Base-by-base conservation (phyloP, 2,888 invertebrate genomes). In the Timema cristinae region DNA sequence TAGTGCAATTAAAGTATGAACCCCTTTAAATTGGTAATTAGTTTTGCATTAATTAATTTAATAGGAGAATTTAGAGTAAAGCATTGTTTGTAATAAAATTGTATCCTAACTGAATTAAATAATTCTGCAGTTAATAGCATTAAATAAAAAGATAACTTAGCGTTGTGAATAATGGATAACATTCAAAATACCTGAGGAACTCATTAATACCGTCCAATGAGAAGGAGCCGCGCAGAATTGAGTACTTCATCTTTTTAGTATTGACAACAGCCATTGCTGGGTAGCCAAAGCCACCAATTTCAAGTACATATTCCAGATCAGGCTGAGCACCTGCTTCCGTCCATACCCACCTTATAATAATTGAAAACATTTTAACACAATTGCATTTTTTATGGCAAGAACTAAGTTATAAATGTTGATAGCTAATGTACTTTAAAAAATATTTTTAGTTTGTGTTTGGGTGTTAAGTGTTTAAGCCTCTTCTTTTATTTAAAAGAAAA, bases 241-340 rank as follows among this genome's bases (percentile, higher is more conserved):
- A 94, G 85, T 93, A 99, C 82, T 98, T 98, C 90, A 96, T 93
- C 84, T 99, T 99, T 83, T 97, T 94, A 13, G 92, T 89, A 83
- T 97, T 99, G 72, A 98, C 91, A 16, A 96, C 97, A 7, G 97
- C 97, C 91, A 99, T 91, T 0, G 98, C 98, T 2, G 99, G 99
- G 83, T 99, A 99, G 10, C 99, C 99, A 83, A 99, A 99, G 7
- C 90, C 99, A 75, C 99, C 99, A 76, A 99, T 92, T 80, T 96
- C 98, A 52, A 99, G 82, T 0, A 95, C 89, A 75, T 90, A 90
- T 81, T 99, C 99, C 16, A 99, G 81, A 0, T 90, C 88, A 0
- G 86, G 81, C 82, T 99, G 98, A 2, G 91, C 87, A 10, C 91
- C 93, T 61, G 95, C 98, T 82, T 98, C 98, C 2, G 94, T 84